These are phyloP conservation scores for Thaumetopoea pityocampa DNA, from an alignment of 1,140 invertebrate species.

Conservation along the genomic window DNA sequence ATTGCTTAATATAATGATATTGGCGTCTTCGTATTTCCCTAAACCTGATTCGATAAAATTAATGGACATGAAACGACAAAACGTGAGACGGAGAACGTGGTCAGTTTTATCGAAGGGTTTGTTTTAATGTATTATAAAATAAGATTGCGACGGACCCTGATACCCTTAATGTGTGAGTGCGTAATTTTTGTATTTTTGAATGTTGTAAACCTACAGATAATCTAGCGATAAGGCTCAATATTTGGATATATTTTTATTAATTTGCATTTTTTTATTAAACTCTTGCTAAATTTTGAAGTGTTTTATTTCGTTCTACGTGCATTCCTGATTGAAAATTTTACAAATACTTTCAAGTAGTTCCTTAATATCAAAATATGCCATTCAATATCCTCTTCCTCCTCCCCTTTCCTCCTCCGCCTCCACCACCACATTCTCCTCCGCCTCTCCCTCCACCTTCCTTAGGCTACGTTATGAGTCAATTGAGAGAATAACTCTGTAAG, in stretches of 20 bases:
- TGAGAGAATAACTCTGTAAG: no score
- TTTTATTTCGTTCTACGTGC: no score
- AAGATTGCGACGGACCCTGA: conserved; percentile 10
- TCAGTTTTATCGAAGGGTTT: conserved; percentile 10
- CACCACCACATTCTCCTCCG: no score
- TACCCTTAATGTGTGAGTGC: conserved; percentile 39
- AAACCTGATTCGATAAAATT: conserved; percentile 12
- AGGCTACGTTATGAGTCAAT: no score
- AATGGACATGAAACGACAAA: background rate
- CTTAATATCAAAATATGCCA: no score
- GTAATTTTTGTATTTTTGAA: conserved; percentile 60
- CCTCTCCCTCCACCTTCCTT: no score
- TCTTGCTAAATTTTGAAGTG: conserved; percentile 62
- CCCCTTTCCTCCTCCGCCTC: no score
- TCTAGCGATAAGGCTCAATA: conserved; percentile 67
- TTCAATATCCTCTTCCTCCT: no score
- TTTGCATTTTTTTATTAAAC: conserved; percentile 76
- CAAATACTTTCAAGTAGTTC: no score
- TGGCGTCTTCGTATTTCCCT: conserved; percentile 9
- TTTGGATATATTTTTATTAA: conserved; percentile 74
- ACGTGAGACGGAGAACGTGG: background rate
- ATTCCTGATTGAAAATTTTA: no score
- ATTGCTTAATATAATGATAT: conserved; percentile 10
- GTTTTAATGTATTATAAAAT: conserved; percentile 16
- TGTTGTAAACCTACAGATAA: conserved; percentile 55